Conservation (phyloP, 2,797 vertebrate genomes). For the Artibeus lituratus region DNA sequence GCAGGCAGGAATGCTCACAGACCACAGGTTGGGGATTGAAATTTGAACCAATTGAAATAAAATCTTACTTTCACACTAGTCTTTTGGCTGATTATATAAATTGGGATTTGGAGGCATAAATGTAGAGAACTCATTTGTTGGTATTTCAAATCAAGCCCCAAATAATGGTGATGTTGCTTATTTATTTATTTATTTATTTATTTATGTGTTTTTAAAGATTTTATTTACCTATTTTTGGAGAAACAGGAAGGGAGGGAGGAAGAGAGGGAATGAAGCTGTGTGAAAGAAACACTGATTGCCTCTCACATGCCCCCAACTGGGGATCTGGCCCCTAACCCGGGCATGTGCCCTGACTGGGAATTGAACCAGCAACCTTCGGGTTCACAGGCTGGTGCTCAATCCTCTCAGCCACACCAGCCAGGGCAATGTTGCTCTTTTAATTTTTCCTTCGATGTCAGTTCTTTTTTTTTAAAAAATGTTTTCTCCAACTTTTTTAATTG, state of each 20-base stretch:
- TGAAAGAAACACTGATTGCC: too few species aligned
- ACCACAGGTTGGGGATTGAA: background rate
- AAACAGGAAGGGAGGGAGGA: too few species aligned
- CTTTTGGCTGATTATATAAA: background rate
- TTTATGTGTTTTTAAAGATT: too few species aligned
- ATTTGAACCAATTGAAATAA: background rate
- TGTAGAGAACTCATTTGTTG: background rate
- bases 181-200: too few species aligned
- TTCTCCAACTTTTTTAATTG: background rate
- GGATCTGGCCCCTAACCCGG: too few species aligned
- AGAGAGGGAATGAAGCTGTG: too few species aligned
- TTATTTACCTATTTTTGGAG: too few species aligned
- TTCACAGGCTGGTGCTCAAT: too few species aligned
- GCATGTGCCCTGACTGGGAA: too few species aligned
- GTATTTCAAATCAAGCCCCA: constrained; percentile 38
- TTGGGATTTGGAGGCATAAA: background rate
- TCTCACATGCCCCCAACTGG: too few species aligned
- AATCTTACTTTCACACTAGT: constrained; percentile 24
- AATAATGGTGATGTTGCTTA: background rate
- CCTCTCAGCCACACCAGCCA: too few species aligned
- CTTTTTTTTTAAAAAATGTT: background rate
- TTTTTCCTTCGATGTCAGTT: constrained; percentile 27
- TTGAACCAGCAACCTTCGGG: too few species aligned
- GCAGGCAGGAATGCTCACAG: background rate
- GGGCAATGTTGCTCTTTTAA: background rate